Percentiles rank a stretch among this genome's conserved stretches.
phyloP scores from a whole-genome alignment of 35 echinoderm and acorn worm genomes.

The Chiridota heheva region DNA sequence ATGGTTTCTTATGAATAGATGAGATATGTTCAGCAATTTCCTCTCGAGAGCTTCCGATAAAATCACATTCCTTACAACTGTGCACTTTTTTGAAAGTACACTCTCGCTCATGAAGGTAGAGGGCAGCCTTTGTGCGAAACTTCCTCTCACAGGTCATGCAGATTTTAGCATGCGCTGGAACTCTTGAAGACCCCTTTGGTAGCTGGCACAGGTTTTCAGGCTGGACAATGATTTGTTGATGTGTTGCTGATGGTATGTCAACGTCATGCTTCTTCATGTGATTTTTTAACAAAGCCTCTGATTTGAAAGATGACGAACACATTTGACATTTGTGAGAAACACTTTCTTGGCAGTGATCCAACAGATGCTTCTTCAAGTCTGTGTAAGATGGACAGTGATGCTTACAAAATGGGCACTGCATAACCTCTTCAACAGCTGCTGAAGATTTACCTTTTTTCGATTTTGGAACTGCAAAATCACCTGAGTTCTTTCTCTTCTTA shows the following conservation, averaged over 20 bases:
- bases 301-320: not conserved
- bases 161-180: constrained; percentile 21
- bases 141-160: constrained; percentile 45
- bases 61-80: constrained; percentile 77
- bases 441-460: not conserved
- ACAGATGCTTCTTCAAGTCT: constrained; percentile 21
- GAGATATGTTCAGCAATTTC: constrained; percentile 61
- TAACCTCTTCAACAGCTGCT: not conserved
- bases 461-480: not conserved
- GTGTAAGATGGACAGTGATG: not conserved
- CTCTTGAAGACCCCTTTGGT: constrained; percentile 1
- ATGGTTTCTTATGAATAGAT: constrained; percentile 72
- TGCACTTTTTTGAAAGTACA: constrained; percentile 47
- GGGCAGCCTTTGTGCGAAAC: constrained; percentile 28
- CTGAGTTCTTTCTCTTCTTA: not conserved
- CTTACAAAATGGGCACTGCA: not conserved
- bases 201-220: too few relatives aligned
- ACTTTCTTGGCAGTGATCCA: constrained; percentile 28
- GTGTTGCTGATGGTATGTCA: too few relatives aligned
- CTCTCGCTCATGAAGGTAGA: constrained; percentile 49
- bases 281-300: not conserved
- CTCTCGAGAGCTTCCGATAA: constrained; percentile 22
- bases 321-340: not conserved
- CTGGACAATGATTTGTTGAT: too few relatives aligned
- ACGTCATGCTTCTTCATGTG: too few relatives aligned